Evolutionary conservation across 1,140 invertebrate genomes (phyloP).

Genomic region (Lucilia cuprina): DNA sequence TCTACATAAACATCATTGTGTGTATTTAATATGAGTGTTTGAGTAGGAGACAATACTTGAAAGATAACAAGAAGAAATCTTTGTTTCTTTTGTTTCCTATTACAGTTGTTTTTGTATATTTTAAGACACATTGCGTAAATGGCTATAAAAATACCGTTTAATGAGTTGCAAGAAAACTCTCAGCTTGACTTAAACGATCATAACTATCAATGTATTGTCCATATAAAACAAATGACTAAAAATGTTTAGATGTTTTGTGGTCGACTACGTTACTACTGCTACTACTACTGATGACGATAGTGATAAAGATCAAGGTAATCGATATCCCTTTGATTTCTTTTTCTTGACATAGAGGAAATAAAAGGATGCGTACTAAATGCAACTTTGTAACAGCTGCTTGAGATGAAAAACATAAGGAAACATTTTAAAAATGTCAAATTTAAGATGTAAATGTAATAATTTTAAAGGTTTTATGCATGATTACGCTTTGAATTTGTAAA

Average conservation of each 20-base stretch:
- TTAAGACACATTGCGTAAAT: constrained; percentile 39
- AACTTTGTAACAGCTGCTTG: background rate
- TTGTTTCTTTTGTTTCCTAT: background rate
- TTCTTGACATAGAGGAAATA: background rate
- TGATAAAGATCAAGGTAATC: constrained; percentile 19
- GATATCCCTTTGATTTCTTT: constrained; percentile 14
- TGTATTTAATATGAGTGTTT: background rate
- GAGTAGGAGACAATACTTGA: constrained; percentile 24
- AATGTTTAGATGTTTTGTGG: constrained; percentile 7
- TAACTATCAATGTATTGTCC: background rate
- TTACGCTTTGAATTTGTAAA: background rate
- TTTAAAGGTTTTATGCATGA: background rate
- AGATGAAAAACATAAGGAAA: too few relatives aligned
- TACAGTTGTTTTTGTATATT: background rate
- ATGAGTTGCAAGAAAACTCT: constrained; percentile 43
- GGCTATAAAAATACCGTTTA: constrained; percentile 48
- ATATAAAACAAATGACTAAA: background rate
- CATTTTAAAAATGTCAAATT: background rate
- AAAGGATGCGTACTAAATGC: background rate
- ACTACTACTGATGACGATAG: too few relatives aligned
- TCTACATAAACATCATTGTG: background rate
- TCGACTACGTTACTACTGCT: background rate
- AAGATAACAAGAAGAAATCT: constrained; percentile 20
- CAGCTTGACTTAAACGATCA: constrained; percentile 43
- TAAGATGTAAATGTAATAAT: background rate